A percentile compares a stretch with the other conserved stretches of the same genome.
These are phyloP conservation scores for Drosophila heteroneura DNA, from an alignment of 2,888 invertebrate species.

Conservation along the genomic window DNA sequence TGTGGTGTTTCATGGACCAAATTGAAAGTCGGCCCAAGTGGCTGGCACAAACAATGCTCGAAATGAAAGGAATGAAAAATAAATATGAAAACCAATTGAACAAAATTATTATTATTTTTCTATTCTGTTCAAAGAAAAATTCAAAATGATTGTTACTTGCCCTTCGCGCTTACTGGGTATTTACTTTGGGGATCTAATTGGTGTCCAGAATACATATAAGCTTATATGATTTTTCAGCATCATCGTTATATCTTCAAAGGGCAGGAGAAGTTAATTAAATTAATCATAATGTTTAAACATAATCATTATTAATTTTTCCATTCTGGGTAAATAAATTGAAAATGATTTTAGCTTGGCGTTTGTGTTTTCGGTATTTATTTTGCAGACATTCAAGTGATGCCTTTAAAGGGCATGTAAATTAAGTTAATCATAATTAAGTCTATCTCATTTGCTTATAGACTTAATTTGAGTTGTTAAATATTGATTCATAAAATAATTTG, in stretches of 20 bases:
- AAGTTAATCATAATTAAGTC: neutral
- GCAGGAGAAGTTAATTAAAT: neutral
- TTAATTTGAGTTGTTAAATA: neutral
- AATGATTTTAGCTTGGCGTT: constrained; percentile 42
- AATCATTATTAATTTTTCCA: constrained; percentile 58
- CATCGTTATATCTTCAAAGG: neutral
- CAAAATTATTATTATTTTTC: constrained; percentile 59
- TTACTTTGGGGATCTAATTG: constrained; percentile 27
- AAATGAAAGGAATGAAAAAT: constrained; percentile 16
- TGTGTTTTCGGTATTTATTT: constrained; percentile 10
- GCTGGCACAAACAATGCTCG: constrained; percentile 1
- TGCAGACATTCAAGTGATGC: neutral
- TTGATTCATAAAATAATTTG: no score
- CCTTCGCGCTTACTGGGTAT: constrained; percentile 20
- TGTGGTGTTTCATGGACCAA: constrained; percentile 53
- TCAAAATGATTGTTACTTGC: constrained; percentile 53
- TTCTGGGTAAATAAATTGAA: constrained; percentile 62
- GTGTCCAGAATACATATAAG: neutral
- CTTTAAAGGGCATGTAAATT: neutral
- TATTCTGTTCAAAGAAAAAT: constrained; percentile 54
- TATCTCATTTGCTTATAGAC: neutral
- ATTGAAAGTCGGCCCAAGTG: constrained; percentile 58
- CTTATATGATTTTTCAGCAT: neutral
- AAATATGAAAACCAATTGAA: constrained; percentile 66
- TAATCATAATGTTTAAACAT: constrained; percentile 28